A percentile compares a stretch with the other conserved stretches of the same genome.
Evolutionary conservation across 2,113 vertebrate species (phyloP).

Genomic region (Cottus gobio): DNA sequence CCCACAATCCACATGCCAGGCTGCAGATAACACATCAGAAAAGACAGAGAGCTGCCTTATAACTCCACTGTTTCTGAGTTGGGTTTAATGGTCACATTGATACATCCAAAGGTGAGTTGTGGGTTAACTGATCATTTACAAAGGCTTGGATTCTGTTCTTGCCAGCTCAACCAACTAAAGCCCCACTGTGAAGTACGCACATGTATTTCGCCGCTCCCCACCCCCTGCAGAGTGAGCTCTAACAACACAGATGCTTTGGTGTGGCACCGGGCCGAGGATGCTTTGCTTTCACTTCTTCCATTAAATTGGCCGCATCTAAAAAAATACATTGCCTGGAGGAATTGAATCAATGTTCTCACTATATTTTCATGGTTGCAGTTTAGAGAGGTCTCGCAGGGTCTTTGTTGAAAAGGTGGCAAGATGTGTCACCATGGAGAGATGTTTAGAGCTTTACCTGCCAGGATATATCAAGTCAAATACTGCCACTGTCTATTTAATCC

Average conservation of each 20-base stretch:
- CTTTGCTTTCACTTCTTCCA: slow-evolving; percentile 39
- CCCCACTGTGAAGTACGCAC: slow-evolving; percentile 56
- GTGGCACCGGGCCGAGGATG: slow-evolving; percentile 10
- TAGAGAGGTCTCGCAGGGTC: slow-evolving; percentile 3
- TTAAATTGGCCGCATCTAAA: slow-evolving; percentile 47
- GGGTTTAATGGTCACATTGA: not conserved
- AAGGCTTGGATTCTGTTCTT: slow-evolving; percentile 20
- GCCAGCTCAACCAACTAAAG: slow-evolving; percentile 26
- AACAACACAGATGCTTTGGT: slow-evolving; percentile 56
- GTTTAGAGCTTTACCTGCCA: slow-evolving; percentile 35
- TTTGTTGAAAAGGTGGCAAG: slow-evolving; percentile 29
- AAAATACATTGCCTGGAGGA: slow-evolving; percentile 31
- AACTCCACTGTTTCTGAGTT: slow-evolving; percentile 9
- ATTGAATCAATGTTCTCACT: slow-evolving; percentile 24
- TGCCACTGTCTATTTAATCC: slow-evolving; percentile 43
- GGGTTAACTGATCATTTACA: slow-evolving; percentile 33
- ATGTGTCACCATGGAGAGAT: slow-evolving; percentile 48
- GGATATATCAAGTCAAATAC: slow-evolving; percentile 41
- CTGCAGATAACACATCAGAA: slow-evolving; percentile 40
- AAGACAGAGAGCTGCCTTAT: slow-evolving; percentile 9
- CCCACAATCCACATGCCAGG: slow-evolving; percentile 72
- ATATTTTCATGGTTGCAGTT: slow-evolving; percentile 30
- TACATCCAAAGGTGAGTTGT: slow-evolving; percentile 9
- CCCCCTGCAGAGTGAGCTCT: slow-evolving; percentile 49
- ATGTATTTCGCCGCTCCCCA: slow-evolving; percentile 20